Base-by-base conservation (phyloP, 2,888 invertebrate genomes). In the Cylindroiulus punctatus region DNA sequence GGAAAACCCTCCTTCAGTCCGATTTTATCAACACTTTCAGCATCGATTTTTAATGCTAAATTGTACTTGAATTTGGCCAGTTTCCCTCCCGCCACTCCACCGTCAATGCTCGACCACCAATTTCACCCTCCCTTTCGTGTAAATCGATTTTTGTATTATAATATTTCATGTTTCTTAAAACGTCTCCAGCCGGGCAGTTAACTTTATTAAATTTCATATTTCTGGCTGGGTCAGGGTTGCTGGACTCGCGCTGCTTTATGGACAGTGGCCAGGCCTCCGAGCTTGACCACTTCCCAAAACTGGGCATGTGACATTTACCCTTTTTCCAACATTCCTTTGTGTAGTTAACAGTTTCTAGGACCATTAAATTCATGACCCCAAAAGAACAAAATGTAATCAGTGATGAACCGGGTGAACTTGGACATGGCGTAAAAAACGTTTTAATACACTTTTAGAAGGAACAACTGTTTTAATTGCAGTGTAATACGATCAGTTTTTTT, bases 181-280 rank as follows among this genome's bases (percentile, higher is more conserved):
- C 76, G 76, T 76, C 76, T 76, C 76, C 76, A 76, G 17, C 30
- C 76, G 76, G 30, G 76, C 76, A 76, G 76, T 76, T 76, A 76
- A 76, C 76, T 76, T 76, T 76, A 76, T 76, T 76, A 76, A 76
- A 76, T 76, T 76, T 76, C 76, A 76, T 76, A 76, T 76, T 76
- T 76, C 76, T 76, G 14, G 76, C 17, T 76, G 76, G 26, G 76
- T 76, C 76, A 7, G 76, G 76, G 30, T 14, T 17, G 76, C 30
- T 30, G 30, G 30, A 30, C 76, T 17, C 76, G 30, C 30, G 30
- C 76, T 76, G 76, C 17, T 32, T 32, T 76, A 76, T 32, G 14
- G 76, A 76, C 76, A 17, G 17, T 76, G 76, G 76, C 32, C 76
- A 76, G 26, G 76, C 76, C 76, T 76, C 76, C 17, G 14, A 17